Evolutionary conservation across 2,888 invertebrate species (phyloP), one percentile per base, ranked within the genome.

Genomic region (Drosophila longiperda): DNA sequence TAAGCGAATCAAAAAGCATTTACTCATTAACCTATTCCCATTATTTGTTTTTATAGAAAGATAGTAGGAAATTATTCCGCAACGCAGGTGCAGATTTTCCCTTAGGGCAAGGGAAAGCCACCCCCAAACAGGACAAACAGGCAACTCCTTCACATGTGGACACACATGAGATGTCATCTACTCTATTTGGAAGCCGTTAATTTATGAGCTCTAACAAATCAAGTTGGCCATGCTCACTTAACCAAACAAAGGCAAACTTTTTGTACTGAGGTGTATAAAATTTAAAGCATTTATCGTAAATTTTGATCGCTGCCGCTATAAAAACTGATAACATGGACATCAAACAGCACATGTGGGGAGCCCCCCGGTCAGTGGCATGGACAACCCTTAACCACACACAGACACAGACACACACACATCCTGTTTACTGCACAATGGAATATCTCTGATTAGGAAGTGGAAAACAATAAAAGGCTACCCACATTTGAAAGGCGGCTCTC

Each of bases 161-260:
- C 77, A 74, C 64, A 63, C 68, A 69, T 78, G 72, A 83, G 85
- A 80, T 89, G 87, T 78, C 85, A 82, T 78, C 81, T 85, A 79
- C 34, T 72, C 68, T 70, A 75, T 79, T 79, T 79, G 58, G 38
- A 50, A 50, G 54, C 66, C 61, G 59, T 70, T 78, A 82, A 91
- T 91, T 91, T 91, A 91, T 91, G 91, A 85, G 83, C 90, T 91
- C 76, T 84, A 87, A 86, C 91, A 91, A 91, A 91, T 91, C 90
- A 80, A 79, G 83, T 91, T 91, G 82, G 90, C 78, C 69, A 90
- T 87, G 91, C 91, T 90, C 87, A 87, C 87, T 91, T 91, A 89
- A 89, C 88, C 78, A 72, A 75, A 78, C 79, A 79, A 85, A 76
- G 58, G 23, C 32, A 45, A 83, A 78, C 65, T 73, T 77, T 74